Evolutionary conservation across 2,113 vertebrate genomes (phyloP).

Genomic region (Apodemus sylvaticus): DNA sequence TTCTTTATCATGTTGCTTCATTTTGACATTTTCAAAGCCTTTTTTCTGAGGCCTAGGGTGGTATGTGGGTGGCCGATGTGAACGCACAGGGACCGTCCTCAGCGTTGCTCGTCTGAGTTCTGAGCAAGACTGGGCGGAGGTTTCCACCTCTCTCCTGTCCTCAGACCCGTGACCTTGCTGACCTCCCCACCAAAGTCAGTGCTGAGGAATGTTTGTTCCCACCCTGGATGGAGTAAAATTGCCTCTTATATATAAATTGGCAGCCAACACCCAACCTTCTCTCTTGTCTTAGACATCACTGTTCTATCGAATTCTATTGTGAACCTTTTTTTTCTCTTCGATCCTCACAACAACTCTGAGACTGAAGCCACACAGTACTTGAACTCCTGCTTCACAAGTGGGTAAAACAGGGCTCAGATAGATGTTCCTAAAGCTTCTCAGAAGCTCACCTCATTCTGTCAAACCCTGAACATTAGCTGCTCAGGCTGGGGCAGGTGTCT

Average conservation of each 20-base stretch:
- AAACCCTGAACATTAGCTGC: background rate
- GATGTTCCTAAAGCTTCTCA: background rate
- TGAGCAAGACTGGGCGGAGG: rapidly evolving
- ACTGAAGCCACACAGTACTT: background rate
- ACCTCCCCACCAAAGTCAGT: rapidly evolving
- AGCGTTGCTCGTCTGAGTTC: rapidly evolving
- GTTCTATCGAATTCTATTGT: background rate
- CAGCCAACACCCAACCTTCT: background rate
- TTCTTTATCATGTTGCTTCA: background rate
- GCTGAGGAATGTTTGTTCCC: background rate
- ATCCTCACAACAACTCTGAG: background rate
- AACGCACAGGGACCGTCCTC: background rate
- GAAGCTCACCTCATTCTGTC: background rate
- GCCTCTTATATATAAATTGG: background rate
- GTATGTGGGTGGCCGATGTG: background rate
- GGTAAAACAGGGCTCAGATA: background rate
- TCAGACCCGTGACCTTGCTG: background rate
- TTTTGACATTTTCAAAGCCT: background rate
- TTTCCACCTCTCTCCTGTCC: background rate
- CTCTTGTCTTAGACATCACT: background rate
- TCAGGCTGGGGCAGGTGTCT: background rate
- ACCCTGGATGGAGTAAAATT: background rate
- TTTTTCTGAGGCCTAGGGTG: background rate
- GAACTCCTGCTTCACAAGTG: background rate
- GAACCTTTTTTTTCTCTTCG: background rate